Evolutionary conservation across 2,797 vertebrate genomes (phyloP), one percentile per base, ranked within the genome.

Genomic region (Acipenser ruthenus): DNA sequence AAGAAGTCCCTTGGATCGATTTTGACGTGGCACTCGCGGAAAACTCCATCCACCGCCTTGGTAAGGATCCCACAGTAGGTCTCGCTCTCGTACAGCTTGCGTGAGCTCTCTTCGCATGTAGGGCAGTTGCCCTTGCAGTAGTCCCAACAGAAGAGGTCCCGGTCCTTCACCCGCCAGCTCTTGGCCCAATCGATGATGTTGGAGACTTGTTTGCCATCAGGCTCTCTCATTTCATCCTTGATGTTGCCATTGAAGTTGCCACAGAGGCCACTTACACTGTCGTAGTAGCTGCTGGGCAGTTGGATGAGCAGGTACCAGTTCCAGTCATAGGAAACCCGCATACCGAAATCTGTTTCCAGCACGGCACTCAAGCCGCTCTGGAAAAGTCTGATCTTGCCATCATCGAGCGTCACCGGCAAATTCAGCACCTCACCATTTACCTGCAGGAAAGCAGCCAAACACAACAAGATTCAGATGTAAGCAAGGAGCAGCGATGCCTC

Each of bases 271-370:
- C 90, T 92, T n/a, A 93, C 84, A 2, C 69, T 79, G 49, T 71
- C 69, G 0, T 64, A 82, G 80, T 93, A 88, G 53, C 60, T 69
- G 2, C 74, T 49, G 0, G 91, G 87, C 12, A 96, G 75, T 67
- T 73, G 84, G 52, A 96, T 64, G 2, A 79, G 15, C 63, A 95
- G 50, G 2, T 72, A 60, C 68, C 69, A 70, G 4, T 87, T 84
- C 91, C 90, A 93, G 72, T 94, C 72, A 0, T 89, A 96, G 15
- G 75, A 74, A 67, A 96, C 79, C 0, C 76, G 65, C 66, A 96
- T 76, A 2, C 78, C 80, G 13, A 94, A 94, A 74, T 86, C 62
- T 0, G 87, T 87, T 52, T 83, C 59, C 8, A 95, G 64, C 15
- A 86, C 4, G 0, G 79, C 69, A 1, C 1, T 74, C 0, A 1